These are phyloP conservation scores for Mesocricetus auratus DNA, from an alignment of 2,113 vertebrate genomes.

Conservation along the genomic window DNA sequence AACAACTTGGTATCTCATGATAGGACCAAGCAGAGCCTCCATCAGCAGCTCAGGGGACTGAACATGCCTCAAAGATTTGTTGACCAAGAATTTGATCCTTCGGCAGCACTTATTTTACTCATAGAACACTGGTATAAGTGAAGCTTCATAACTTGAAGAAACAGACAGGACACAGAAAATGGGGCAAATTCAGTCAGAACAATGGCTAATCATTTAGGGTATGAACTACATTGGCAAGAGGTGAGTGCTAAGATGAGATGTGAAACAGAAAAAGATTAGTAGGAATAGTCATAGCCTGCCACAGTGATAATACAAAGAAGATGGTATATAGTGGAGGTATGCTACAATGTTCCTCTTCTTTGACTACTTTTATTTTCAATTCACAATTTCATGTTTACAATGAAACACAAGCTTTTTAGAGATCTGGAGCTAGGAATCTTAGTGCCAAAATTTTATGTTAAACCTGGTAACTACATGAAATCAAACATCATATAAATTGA, in stretches of 20 bases:
- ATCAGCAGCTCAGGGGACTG: neutral
- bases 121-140: neutral
- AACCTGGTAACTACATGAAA: neutral
- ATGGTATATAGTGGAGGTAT: neutral
- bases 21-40: neutral
- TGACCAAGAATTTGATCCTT: neutral
- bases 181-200: neutral
- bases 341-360: neutral
- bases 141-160: neutral
- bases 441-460: neutral
- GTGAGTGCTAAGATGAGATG: neutral
- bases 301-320: neutral
- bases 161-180: neutral
- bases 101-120: neutral
- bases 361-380: neutral
- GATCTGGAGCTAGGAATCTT: neutral
- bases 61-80: neutral
- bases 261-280: neutral
- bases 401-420: neutral
- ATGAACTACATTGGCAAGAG: neutral
- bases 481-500: neutral
- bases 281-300: neutral
- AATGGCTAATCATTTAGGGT: neutral
- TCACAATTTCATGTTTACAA: conserved; percentile 2
- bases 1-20: neutral